Conservation (phyloP, 2,113 vertebrate species). For the Gnathonemus echidnorhynchus region DNA sequence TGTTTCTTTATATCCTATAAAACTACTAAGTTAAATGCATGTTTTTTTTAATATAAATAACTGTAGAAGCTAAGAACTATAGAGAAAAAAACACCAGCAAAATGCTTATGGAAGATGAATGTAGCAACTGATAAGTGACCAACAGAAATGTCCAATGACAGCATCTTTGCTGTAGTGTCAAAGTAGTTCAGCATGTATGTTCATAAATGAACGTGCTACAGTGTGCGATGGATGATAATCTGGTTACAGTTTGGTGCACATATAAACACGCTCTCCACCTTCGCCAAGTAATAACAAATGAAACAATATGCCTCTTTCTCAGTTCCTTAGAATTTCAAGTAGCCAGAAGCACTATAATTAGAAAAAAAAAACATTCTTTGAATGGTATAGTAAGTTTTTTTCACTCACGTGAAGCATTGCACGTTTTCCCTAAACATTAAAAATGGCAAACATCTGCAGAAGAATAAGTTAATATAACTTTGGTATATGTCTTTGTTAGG, state of each 20-base stretch:
- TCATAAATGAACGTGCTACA: slow-evolving; percentile 51
- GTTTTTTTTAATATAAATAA: slow-evolving; percentile 69
- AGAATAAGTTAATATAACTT: slow-evolving; percentile 45
- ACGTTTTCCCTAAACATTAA: slow-evolving; percentile 68
- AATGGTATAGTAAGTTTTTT: slow-evolving; percentile 58
- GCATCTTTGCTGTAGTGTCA: slow-evolving; percentile 68
- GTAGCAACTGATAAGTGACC: slow-evolving; percentile 45
- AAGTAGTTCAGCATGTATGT: slow-evolving; percentile 66
- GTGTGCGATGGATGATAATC: slow-evolving; percentile 60
- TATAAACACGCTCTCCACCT: slow-evolving; percentile 62
- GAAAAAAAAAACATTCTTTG: slow-evolving; percentile 34
- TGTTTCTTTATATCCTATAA: slow-evolving; percentile 53
- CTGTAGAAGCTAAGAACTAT: slow-evolving; percentile 56
- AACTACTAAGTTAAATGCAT: slow-evolving; percentile 65
- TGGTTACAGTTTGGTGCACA: slow-evolving; percentile 62
- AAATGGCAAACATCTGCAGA: slow-evolving; percentile 37
- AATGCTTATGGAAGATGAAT: slow-evolving; percentile 5
- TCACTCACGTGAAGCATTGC: slow-evolving; percentile 82
- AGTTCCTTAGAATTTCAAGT: slow-evolving; percentile 30
- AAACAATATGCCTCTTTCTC: slow-evolving; percentile 50
- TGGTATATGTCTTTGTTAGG: slow-evolving; percentile 55
- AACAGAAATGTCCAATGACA: slow-evolving; percentile 62
- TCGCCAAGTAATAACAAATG: neutral
- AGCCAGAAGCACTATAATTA: slow-evolving; percentile 32
- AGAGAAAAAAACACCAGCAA: slow-evolving; percentile 63